These are phyloP conservation scores for Sturnira hondurensis DNA, from an alignment of 2,113 vertebrate genomes.

Conservation along the genomic window DNA sequence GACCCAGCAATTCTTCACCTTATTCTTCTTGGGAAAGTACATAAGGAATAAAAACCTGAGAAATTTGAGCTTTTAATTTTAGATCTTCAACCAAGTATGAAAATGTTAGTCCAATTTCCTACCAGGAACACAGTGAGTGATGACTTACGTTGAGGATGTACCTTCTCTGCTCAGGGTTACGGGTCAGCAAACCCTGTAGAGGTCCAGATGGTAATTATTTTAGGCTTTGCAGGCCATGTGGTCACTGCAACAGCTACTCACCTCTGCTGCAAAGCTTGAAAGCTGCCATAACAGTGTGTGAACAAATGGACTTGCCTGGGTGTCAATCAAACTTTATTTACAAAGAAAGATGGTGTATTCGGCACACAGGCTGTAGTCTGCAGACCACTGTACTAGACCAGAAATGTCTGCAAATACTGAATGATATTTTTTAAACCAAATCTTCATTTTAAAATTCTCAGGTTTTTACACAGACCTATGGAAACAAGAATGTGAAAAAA, in stretches of 20 bases:
- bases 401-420: not conserved
- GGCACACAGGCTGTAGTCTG: not conserved
- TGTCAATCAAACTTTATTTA: not conserved
- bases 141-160: not conserved
- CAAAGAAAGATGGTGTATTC: accelerated
- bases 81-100: not conserved
- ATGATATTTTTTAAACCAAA: not conserved
- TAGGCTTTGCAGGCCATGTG: not conserved
- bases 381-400: not conserved
- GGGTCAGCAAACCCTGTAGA: not conserved
- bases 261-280: too few relatives aligned
- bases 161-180: not conserved
- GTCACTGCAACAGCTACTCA: not conserved
- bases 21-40: not conserved
- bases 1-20: not conserved
- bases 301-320: not conserved
- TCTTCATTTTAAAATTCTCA: not conserved
- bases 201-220: too few relatives aligned
- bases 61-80: not conserved
- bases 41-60: not conserved
- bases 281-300: not conserved
- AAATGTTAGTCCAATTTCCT: not conserved
- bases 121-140: not conserved
- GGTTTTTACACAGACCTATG: not conserved
- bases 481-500: not conserved